A percentile compares a stretch with the other conserved stretches of the same genome.
Conservation (phyloP, 2,797 vertebrate species). For the Acestrorhynchus altus region DNA sequence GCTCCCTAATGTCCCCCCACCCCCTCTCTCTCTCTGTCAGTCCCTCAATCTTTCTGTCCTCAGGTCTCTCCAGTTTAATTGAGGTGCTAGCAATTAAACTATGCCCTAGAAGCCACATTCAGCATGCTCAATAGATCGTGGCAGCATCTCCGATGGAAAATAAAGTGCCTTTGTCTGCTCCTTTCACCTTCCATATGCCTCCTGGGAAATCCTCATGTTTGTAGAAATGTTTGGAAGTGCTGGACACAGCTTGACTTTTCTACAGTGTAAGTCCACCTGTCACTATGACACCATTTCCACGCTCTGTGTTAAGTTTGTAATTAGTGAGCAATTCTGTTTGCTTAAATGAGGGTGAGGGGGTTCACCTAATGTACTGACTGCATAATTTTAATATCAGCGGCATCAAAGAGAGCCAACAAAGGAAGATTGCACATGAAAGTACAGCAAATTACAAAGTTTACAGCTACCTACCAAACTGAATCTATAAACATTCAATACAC, state of each 20-base stretch:
- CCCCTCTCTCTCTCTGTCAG: neutral
- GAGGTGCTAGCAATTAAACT: constrained; percentile 57
- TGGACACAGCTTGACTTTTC: neutral
- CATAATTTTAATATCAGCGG: constrained; percentile 23
- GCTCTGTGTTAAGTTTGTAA: constrained; percentile 11
- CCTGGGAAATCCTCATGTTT: constrained; percentile 50
- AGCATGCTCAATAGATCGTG: constrained; percentile 35
- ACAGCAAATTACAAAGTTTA: no score
- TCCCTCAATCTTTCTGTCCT: constrained; percentile 40
- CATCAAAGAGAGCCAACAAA: neutral
- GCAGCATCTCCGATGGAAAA: constrained; percentile 40
- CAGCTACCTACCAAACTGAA: neutral
- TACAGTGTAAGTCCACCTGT: constrained; percentile 29
- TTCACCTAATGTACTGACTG: constrained; percentile 24
- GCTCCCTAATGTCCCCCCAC: constrained; percentile 33
- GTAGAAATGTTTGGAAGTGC: constrained; percentile 26
- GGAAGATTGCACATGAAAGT: no score
- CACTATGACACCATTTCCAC: constrained; percentile 57
- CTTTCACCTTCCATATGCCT: constrained; percentile 39
- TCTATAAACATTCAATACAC: no score
- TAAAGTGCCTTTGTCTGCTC: constrained; percentile 31
- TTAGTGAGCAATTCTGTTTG: constrained; percentile 34
- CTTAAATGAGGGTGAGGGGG: constrained; percentile 21
- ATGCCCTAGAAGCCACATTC: constrained; percentile 42
- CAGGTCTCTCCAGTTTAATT: constrained; percentile 55